Evolutionary conservation across 2,888 invertebrate genomes (phyloP).

Genomic region (Diadegma fenestrale): DNA sequence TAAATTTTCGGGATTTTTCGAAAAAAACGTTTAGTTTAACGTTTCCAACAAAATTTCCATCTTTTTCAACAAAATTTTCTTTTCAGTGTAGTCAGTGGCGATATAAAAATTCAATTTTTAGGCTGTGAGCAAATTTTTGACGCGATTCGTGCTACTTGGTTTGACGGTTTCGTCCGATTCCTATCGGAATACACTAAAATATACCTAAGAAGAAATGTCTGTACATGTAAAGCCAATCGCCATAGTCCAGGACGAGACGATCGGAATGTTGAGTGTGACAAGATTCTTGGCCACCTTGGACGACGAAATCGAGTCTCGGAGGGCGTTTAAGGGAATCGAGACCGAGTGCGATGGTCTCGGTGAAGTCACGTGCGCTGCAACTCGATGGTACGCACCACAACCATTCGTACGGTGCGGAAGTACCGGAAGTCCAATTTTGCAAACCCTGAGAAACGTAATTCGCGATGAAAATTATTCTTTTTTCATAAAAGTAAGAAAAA

Average conservation of each 20-base stretch:
- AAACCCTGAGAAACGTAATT: slow-evolving; percentile 55
- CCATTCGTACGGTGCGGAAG: slow-evolving; percentile 76
- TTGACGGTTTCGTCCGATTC: neutral
- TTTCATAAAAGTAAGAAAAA: neutral
- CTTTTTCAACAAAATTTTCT: no score
- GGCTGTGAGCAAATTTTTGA: neutral
- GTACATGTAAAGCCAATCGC: slow-evolving; percentile 81
- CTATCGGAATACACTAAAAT: neutral
- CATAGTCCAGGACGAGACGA: slow-evolving; percentile 68
- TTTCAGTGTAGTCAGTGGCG: no score
- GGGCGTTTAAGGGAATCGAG: slow-evolving; percentile 76
- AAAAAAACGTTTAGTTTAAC: no score
- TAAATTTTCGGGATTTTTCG: no score
- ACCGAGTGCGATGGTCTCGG: slow-evolving; percentile 74
- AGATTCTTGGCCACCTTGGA: slow-evolving; percentile 73
- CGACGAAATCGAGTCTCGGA: slow-evolving; percentile 75
- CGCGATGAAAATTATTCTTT: neutral
- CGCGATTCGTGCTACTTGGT: neutral
- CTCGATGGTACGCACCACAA: slow-evolving; percentile 82
- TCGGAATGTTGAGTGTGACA: slow-evolving; percentile 76
- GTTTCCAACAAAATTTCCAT: no score
- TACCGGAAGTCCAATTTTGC: slow-evolving; percentile 65
- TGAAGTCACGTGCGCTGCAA: slow-evolving; percentile 78
- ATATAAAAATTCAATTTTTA: no score
- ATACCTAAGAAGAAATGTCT: slow-evolving; percentile 41